phyloP scores from a whole-genome alignment of 64 coral and sea anemone genomes.

The Pocillopora verrucosa region DNA sequence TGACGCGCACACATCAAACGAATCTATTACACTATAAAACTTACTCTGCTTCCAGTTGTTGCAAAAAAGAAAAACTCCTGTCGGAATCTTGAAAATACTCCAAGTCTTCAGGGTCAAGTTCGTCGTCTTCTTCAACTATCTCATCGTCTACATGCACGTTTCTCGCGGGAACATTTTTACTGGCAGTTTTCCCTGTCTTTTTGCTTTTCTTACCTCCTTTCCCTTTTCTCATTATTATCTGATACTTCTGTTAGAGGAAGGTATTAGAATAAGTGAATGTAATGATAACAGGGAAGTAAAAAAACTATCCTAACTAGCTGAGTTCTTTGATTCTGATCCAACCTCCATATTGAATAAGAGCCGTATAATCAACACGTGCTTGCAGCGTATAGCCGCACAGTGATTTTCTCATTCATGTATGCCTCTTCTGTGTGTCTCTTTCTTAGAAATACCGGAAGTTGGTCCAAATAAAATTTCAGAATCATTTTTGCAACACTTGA shows the following conservation, averaged over 20 bases:
- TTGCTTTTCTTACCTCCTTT: background rate
- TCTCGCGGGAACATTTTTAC: background rate
- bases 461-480: too few relatives aligned
- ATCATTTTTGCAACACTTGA: too few relatives aligned
- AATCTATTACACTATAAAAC: background rate
- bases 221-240: background rate
- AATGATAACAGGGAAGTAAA: background rate
- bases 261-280: background rate
- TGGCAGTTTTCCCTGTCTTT: background rate
- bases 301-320: too few relatives aligned
- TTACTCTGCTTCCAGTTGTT: conserved; percentile 8
- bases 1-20: too few relatives aligned
- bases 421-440: too few relatives aligned
- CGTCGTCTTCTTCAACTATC: background rate
- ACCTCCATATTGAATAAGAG: too few relatives aligned
- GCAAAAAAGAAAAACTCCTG: conserved; percentile 13
- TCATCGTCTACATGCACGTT: background rate
- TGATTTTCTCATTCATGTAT: too few relatives aligned
- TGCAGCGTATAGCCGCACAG: too few relatives aligned
- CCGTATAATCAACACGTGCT: too few relatives aligned
- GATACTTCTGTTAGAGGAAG: background rate
- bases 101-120: conserved; percentile 12
- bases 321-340: too few relatives aligned
- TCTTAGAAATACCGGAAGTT: too few relatives aligned
- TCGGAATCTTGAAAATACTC: conserved; percentile 25